phyloP scores from a whole-genome alignment of 2,888 invertebrate species.

The Aphodius sticticus region DNA sequence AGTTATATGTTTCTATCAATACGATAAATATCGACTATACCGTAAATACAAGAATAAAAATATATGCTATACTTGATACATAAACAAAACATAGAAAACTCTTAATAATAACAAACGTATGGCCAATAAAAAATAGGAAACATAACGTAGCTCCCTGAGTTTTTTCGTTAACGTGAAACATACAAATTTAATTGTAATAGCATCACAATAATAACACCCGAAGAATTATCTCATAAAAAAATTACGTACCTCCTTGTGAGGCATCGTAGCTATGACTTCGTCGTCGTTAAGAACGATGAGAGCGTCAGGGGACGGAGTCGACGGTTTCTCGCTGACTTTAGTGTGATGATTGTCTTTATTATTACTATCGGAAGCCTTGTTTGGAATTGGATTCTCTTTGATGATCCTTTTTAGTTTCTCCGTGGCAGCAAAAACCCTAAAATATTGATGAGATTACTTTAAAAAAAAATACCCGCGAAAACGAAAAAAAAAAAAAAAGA shows the following conservation, averaged over 20 bases:
- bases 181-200: neutral
- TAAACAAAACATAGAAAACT: too few relatives aligned
- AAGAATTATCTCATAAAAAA: neutral
- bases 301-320: neutral
- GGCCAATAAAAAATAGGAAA: too few relatives aligned
- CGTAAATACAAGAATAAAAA: too few relatives aligned
- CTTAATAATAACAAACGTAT: too few relatives aligned
- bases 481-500: neutral
- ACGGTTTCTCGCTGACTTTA: neutral
- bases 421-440: neutral
- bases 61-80: too few relatives aligned
- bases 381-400: neutral
- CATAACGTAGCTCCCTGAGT: too few relatives aligned
- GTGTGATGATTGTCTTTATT: neutral
- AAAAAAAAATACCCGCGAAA: neutral
- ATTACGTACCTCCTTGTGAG: neutral
- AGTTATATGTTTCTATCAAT: too few relatives aligned
- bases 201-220: neutral
- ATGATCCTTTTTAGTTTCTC: too few relatives aligned
- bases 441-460: neutral
- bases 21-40: too few relatives aligned
- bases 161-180: too few relatives aligned
- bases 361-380: neutral
- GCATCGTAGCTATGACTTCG: neutral
- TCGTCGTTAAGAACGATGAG: neutral